A percentile compares a stretch with the other conserved stretches of the same genome.
These are phyloP conservation scores for Mesorhabditis spiculigera DNA, from an alignment of 2,888 invertebrate genomes.

Conservation along the genomic window DNA sequence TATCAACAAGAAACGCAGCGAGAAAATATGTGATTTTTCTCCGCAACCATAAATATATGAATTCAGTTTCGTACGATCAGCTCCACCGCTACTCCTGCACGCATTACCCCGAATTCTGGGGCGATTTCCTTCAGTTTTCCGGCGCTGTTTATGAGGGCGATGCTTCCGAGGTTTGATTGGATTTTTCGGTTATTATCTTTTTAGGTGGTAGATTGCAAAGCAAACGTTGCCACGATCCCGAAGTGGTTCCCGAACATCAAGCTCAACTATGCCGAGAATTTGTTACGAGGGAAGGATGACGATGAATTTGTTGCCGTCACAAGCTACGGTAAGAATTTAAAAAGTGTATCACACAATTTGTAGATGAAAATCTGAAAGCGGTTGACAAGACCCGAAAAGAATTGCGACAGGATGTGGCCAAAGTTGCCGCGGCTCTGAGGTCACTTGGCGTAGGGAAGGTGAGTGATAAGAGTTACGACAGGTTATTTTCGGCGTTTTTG, in stretches of 20 bases:
- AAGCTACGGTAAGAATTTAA: neutral
- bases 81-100: slow-evolving; percentile 64
- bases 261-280: slow-evolving; percentile 65
- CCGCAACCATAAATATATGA: slow-evolving; percentile 3
- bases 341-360: neutral
- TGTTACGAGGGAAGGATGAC: slow-evolving; percentile 54
- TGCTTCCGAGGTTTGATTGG: slow-evolving; percentile 1
- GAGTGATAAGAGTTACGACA: neutral
- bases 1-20: slow-evolving; percentile 31
- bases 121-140: slow-evolving; percentile 61
- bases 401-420: neutral
- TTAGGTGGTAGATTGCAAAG: slow-evolving; percentile 61
- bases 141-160: slow-evolving; percentile 41
- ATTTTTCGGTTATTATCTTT: slow-evolving; percentile 10
- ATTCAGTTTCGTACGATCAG: slow-evolving; percentile 59
- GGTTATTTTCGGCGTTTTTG: neutral
- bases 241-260: slow-evolving; percentile 64
- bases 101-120: slow-evolving; percentile 64
- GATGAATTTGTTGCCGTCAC: slow-evolving; percentile 18
- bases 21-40: slow-evolving; percentile 33
- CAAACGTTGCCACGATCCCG: slow-evolving; percentile 62
- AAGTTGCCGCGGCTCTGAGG: neutral
- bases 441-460: neutral
- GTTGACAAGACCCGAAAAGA: neutral
- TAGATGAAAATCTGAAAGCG: slow-evolving; percentile 3